phyloP scores from a whole-genome alignment of 2,797 vertebrate genomes.

The Sebastes taczanowskii region DNA sequence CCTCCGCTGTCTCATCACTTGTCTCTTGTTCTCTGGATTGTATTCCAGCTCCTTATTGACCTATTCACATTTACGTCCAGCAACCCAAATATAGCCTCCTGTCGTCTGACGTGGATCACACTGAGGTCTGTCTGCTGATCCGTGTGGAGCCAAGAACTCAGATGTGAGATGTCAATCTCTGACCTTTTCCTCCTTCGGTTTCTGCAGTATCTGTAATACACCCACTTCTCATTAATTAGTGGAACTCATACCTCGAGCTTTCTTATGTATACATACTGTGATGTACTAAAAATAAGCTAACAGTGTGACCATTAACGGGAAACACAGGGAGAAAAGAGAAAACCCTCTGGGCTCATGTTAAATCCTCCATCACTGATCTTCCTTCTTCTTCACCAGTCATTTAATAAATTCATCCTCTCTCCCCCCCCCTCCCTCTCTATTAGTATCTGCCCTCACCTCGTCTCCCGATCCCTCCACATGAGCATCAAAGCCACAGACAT shows the following conservation, averaged over 20 bases:
- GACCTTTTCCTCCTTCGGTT: neutral
- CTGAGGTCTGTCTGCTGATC: conserved; percentile 15
- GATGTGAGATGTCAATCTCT: neutral
- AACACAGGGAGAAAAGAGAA: neutral
- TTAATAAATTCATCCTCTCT: conserved; percentile 37
- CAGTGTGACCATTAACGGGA: neutral
- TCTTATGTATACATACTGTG: neutral
- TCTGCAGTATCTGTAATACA: neutral
- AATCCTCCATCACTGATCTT: conserved; percentile 22
- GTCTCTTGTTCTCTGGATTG: neutral
- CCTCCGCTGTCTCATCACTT: neutral
- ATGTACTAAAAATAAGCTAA: neutral
- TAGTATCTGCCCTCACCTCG: conserved; percentile 28
- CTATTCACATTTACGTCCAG: neutral
- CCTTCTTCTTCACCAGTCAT: neutral
- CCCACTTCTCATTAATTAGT: neutral
- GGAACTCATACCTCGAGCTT: neutral
- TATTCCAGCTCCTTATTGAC: conserved; percentile 7
- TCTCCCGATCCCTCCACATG: conserved; percentile 27
- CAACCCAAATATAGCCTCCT: conserved; percentile 16
- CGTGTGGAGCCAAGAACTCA: neutral
- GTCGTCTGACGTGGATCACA: conserved; percentile 4
- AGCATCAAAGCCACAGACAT: conserved; percentile 73
- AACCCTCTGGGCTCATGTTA: neutral
- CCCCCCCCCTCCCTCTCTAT: neutral